Evolutionary conservation across 2,888 invertebrate species (phyloP).

Genomic region (Piscicola geometra): DNA sequence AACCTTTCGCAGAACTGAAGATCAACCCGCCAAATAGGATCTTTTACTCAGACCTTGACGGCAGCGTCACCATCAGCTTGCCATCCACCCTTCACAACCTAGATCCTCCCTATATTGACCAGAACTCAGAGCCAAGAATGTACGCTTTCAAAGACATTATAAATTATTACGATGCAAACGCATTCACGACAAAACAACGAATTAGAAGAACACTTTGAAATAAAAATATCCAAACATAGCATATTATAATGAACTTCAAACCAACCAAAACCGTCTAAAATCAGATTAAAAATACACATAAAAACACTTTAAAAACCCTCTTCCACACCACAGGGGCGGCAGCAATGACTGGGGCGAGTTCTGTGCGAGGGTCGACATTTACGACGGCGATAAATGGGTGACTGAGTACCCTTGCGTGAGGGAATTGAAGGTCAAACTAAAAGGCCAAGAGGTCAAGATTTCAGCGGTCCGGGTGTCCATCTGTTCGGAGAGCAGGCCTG

Average conservation of each 20-base stretch:
- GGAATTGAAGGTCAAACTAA: slow-evolving; percentile 3
- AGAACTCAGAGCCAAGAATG: no score
- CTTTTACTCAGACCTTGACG: background rate
- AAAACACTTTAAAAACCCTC: no score
- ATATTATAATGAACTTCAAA: no score
- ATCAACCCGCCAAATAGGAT: background rate
- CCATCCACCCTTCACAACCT: slow-evolving; percentile 17
- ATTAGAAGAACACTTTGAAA: background rate
- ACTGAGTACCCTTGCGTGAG: slow-evolving; percentile 19
- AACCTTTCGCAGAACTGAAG: slow-evolving; percentile 7
- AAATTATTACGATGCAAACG: no score
- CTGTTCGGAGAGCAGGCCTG: slow-evolving; percentile 13
- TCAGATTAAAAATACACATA: no score
- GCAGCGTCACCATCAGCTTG: background rate
- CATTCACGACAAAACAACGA: no score
- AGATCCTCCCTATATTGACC: background rate
- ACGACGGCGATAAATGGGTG: slow-evolving; percentile 1
- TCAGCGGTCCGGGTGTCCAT: slow-evolving; percentile 10
- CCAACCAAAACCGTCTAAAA: no score
- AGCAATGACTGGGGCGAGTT: slow-evolving; percentile 9
- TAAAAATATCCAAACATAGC: background rate
- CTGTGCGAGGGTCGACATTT: slow-evolving; percentile 21
- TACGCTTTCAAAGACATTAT: no score
- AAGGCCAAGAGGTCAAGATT: background rate
- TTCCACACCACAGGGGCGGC: background rate